Conservation (phyloP, 2,113 vertebrate species). For the Melanocharis versteri region DNA sequence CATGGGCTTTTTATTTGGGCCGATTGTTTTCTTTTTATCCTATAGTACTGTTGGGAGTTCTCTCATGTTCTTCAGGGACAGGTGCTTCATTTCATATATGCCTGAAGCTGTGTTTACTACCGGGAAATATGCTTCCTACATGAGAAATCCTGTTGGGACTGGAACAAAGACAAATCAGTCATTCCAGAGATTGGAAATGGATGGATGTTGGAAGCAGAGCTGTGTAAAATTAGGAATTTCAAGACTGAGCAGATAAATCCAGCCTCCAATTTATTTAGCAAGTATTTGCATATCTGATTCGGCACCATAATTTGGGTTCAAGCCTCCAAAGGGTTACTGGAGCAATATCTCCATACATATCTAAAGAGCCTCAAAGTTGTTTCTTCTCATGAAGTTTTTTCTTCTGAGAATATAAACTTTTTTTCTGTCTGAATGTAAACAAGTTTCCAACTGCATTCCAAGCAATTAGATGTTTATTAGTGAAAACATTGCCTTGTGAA, state of each 20-base stretch:
- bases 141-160: neutral
- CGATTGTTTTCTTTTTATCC: neutral
- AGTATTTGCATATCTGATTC: neutral
- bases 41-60: neutral
- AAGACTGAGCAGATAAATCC: neutral
- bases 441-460: neutral
- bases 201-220: neutral
- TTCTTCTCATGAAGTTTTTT: neutral
- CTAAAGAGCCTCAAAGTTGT: neutral
- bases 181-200: neutral
- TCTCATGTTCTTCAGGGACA: neutral
- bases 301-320: neutral
- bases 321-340: neutral
- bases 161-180: slow-evolving; percentile 25
- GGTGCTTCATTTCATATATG: neutral
- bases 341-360: neutral
- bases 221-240: slow-evolving; percentile 1
- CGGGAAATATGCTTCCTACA: neutral
- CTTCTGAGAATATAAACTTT: neutral
- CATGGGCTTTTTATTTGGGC: neutral
- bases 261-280: neutral
- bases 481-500: neutral
- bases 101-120: neutral
- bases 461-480: neutral
- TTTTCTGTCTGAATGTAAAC: neutral